Evolutionary conservation across 1,140 invertebrate genomes (phyloP).

Genomic region (Leptinotarsa texana): DNA sequence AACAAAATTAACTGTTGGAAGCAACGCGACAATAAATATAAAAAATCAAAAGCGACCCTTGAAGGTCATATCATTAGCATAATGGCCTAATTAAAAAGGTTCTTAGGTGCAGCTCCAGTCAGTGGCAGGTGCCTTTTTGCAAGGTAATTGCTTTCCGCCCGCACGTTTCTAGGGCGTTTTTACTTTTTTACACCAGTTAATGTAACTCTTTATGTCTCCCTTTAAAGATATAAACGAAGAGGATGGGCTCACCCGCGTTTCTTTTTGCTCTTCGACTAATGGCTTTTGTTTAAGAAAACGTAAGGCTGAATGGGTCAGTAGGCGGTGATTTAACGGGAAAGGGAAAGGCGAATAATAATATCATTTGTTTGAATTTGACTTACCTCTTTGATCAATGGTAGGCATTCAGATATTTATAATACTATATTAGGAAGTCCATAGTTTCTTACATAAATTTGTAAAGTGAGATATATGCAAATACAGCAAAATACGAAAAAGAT

Average conservation of each 20-base stretch:
- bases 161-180: conserved; percentile 23
- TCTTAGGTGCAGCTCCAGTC: conserved; percentile 38
- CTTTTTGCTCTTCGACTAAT: conserved; percentile 17
- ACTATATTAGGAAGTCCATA: no score
- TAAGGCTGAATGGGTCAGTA: not conserved
- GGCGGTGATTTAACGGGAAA: not conserved
- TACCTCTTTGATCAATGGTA: no score
- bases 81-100: conserved; percentile 49
- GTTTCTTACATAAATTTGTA: no score
- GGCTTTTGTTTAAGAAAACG: conserved; percentile 19
- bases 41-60: conserved; percentile 43
- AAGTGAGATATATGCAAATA: no score
- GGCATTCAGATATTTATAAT: no score
- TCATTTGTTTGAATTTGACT: no score
- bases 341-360: no score
- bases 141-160: conserved; percentile 37
- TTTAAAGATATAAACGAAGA: not conserved
- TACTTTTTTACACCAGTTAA: conserved; percentile 27
- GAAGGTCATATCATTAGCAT: conserved; percentile 49
- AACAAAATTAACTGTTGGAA: conserved; percentile 8
- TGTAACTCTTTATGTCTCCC: conserved; percentile 29
- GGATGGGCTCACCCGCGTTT: conserved; percentile 6
- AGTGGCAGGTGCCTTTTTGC: conserved; percentile 45
- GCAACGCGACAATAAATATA: conserved; percentile 25
- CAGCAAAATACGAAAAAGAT: no score